Conservation (phyloP, 2,113 vertebrate genomes). For the Triplophysa rosa region DNA sequence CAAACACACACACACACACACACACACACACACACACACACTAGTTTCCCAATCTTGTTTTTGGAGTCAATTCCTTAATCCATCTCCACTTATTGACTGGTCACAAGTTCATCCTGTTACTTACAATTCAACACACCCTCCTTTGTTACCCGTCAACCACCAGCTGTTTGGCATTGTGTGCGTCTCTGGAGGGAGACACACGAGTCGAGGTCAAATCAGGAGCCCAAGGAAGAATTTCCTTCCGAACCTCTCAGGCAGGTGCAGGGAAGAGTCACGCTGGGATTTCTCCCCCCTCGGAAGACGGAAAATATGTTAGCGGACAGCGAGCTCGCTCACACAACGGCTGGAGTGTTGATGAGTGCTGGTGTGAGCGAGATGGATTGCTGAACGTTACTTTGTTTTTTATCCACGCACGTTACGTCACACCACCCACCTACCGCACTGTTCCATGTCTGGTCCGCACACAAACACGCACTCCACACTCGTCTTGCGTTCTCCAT, state of each 20-base stretch:
- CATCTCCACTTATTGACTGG: slow-evolving; percentile 7
- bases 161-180: slow-evolving; percentile 47
- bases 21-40: not conserved
- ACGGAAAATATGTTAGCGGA: slow-evolving; percentile 55
- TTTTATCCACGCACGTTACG: not conserved
- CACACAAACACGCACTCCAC: slow-evolving; percentile 30
- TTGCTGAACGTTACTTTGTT: slow-evolving; percentile 27
- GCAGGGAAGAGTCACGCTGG: slow-evolving; percentile 49
- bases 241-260: slow-evolving; percentile 69
- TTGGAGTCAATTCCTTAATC: slow-evolving; percentile 15
- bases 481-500: slow-evolving; percentile 5
- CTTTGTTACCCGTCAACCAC: slow-evolving; percentile 20
- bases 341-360: slow-evolving; percentile 44
- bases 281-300: slow-evolving; percentile 44
- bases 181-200: slow-evolving; percentile 32
- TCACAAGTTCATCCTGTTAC: slow-evolving; percentile 34
- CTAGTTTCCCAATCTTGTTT: slow-evolving; percentile 11
- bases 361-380: slow-evolving; percentile 17
- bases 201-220: slow-evolving; percentile 54
- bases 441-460: not conserved
- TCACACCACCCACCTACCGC: not conserved
- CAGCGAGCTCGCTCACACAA: not conserved
- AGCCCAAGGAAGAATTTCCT: slow-evolving; percentile 62
- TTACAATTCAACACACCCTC: slow-evolving; percentile 28
- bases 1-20: not conserved